These are phyloP conservation scores for Ceramica pisi DNA, from an alignment of 2,888 invertebrate species.

Conservation along the genomic window DNA sequence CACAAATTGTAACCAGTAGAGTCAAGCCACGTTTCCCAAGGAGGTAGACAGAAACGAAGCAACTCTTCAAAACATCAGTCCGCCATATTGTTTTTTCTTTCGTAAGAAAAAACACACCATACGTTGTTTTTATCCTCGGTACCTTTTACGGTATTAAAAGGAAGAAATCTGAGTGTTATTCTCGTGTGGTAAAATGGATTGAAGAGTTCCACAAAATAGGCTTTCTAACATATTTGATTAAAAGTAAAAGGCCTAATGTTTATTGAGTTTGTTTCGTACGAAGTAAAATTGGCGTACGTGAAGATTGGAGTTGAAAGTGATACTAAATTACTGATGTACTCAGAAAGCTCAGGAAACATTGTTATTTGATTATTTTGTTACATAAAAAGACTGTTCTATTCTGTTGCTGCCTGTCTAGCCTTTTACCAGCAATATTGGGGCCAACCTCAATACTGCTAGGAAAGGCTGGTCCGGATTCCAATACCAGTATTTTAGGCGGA, in stretches of 20 bases:
- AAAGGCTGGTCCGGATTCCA: no score
- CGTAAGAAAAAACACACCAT: background rate
- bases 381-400: no score
- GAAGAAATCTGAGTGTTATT: slow-evolving; percentile 12
- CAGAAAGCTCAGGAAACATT: background rate
- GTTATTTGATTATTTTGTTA: slow-evolving; percentile 8
- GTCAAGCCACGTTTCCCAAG: background rate
- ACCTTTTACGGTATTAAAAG: slow-evolving; percentile 23
- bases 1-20: no score
- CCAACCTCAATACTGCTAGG: no score
- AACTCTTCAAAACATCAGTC: background rate
- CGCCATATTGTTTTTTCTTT: background rate
- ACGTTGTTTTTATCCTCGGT: background rate
- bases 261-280: slow-evolving; percentile 9
- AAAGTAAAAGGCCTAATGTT: slow-evolving; percentile 32
- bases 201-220: slow-evolving; percentile 20
- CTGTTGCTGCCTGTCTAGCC: no score
- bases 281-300: background rate
- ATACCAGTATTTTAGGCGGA: no score
- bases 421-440: no score
- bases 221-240: slow-evolving; percentile 30
- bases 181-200: slow-evolving; percentile 14
- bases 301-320: background rate
- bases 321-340: background rate
- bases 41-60: background rate